Conservation (phyloP, 2,888 invertebrate species). For the Ectemnius cavifrons region DNA sequence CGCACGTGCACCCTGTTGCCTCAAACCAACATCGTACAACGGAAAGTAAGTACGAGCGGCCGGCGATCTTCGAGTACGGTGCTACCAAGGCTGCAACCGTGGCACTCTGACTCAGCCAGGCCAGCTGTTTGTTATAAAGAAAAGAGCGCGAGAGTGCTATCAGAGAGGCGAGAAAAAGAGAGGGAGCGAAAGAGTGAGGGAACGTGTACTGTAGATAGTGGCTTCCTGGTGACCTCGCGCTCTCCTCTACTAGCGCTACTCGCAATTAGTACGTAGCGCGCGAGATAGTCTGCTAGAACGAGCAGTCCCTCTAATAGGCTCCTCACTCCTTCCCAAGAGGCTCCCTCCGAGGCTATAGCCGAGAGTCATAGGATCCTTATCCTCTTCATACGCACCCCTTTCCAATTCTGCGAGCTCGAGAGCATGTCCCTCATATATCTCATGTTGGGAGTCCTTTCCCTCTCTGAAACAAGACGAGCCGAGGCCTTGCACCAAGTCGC, state of each 20-base stretch:
- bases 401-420: not conserved
- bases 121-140: slow-evolving; percentile 68
- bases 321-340: not conserved
- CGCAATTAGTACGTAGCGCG: slow-evolving; percentile 19
- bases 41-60: slow-evolving; percentile 12
- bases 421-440: too few relatives aligned
- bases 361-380: too few relatives aligned
- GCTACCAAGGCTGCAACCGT: slow-evolving; percentile 61
- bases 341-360: too few relatives aligned
- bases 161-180: slow-evolving; percentile 47
- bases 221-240: slow-evolving; percentile 74
- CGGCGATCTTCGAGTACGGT: slow-evolving; percentile 62
- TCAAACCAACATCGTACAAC: not conserved
- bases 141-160: slow-evolving; percentile 57
- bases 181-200: slow-evolving; percentile 6
- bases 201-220: slow-evolving; percentile 67
- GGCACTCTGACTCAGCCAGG: slow-evolving; percentile 61
- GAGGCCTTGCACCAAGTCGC: not conserved
- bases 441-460: not conserved
- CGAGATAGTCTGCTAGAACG: slow-evolving; percentile 25
- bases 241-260: slow-evolving; percentile 57
- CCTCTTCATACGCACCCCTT: not conserved
- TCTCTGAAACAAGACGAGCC: not conserved
- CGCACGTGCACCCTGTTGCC: not conserved
- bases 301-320: not conserved